Evolutionary conservation across 2,113 vertebrate genomes (phyloP).

Genomic region (Hemichromis elongatus): DNA sequence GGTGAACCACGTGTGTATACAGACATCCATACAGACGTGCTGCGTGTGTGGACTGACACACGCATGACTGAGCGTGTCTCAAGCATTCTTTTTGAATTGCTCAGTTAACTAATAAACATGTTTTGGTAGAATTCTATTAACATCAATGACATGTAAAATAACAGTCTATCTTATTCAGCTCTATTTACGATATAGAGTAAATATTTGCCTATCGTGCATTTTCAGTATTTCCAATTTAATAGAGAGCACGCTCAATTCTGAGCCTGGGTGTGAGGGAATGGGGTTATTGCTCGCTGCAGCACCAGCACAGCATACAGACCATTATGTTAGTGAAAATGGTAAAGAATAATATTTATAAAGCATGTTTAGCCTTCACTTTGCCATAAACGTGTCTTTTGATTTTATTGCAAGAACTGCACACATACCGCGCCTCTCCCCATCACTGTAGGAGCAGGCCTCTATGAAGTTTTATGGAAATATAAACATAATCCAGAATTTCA

Average conservation of each 20-base stretch:
- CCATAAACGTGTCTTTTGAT: not conserved
- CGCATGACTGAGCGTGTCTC: not conserved
- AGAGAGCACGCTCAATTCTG: fast-evolving
- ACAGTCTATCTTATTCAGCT: not conserved
- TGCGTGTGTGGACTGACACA: fast-evolving
- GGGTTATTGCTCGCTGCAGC: not conserved
- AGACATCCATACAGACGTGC: too few species aligned
- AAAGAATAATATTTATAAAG: not conserved
- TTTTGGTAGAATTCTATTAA: not conserved
- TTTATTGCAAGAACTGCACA: not conserved
- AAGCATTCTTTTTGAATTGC: not conserved
- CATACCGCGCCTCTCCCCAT: not conserved
- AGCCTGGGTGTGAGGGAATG: not conserved
- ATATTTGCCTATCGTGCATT: not conserved
- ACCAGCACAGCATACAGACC: not conserved
- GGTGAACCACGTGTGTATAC: not conserved
- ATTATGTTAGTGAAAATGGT: not conserved
- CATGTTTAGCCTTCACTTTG: not conserved
- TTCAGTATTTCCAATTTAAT: not conserved
- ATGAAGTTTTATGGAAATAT: not conserved
- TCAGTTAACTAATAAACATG: not conserved
- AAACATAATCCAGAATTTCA: not conserved
- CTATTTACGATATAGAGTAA: not conserved
- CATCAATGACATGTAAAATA: not conserved
- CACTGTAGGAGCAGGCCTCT: not conserved